Conservation (phyloP, 2,113 vertebrate species). For the Urocolius indicus region DNA sequence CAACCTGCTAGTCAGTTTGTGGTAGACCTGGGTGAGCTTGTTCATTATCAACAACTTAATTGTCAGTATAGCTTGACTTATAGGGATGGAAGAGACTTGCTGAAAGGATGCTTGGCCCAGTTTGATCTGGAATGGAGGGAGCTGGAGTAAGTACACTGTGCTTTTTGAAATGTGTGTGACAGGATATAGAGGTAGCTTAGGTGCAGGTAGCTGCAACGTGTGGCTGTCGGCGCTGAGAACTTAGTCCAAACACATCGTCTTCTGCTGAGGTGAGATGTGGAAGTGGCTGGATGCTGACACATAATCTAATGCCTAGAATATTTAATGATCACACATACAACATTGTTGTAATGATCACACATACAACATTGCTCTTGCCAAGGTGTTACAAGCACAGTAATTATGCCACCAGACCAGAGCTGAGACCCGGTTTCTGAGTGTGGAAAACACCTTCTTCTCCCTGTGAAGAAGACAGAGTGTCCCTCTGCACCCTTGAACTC, state of each 20-base stretch:
- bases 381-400: background rate
- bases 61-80: background rate
- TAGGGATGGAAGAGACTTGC: background rate
- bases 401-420: accelerated
- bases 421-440: background rate
- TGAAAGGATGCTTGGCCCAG: background rate
- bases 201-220: accelerated
- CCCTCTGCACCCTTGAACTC: background rate
- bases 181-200: background rate
- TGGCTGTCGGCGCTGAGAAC: accelerated
- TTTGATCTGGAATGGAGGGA: background rate
- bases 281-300: background rate
- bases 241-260: background rate
- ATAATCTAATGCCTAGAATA: background rate
- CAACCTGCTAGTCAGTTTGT: background rate
- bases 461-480: accelerated
- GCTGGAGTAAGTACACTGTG: background rate
- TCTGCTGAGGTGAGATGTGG: background rate
- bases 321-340: background rate
- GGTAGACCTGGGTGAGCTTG: background rate
- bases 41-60: background rate
- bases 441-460: background rate
- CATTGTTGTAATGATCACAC: background rate
- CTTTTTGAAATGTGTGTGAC: too few species aligned
- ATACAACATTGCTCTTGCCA: background rate